phyloP scores from a whole-genome alignment of 2,797 vertebrate genomes.

The Emys orbicularis region DNA sequence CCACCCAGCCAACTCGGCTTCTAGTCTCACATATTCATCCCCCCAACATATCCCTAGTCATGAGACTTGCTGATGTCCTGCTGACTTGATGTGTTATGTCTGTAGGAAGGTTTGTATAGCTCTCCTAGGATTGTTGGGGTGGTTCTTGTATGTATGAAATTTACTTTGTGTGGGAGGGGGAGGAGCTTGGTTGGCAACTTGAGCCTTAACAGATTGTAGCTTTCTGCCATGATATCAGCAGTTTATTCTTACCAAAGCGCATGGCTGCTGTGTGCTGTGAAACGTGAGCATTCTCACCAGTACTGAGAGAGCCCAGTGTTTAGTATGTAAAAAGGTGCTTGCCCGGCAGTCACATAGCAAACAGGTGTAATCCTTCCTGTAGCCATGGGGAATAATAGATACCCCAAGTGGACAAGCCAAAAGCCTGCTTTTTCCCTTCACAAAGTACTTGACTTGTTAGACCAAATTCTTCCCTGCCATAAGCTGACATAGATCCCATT shows the following conservation, averaged over 20 bases:
- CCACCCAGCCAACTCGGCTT: neutral
- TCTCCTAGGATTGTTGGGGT: neutral
- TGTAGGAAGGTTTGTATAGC: neutral
- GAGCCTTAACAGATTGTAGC: neutral
- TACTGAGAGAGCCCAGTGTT: neutral
- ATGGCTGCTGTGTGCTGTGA: fast-evolving
- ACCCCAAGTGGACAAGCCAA: neutral
- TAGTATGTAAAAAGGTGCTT: neutral
- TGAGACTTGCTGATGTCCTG: neutral
- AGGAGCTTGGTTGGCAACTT: neutral
- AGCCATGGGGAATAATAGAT: neutral
- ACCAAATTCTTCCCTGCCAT: neutral
- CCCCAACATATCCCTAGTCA: neutral
- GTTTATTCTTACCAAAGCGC: neutral
- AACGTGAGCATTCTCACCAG: neutral
- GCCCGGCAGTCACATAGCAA: fast-evolving
- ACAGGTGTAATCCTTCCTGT: fast-evolving
- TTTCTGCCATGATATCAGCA: neutral
- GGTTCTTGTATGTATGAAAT: neutral
- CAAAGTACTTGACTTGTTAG: neutral
- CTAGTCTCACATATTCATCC: neutral
- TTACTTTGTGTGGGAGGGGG: neutral
- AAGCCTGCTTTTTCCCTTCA: neutral
- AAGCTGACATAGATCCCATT: neutral
- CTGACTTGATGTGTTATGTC: neutral